These are phyloP conservation scores for Limosa lapponica DNA, from an alignment of 2,797 vertebrate species.

Conservation along the genomic window DNA sequence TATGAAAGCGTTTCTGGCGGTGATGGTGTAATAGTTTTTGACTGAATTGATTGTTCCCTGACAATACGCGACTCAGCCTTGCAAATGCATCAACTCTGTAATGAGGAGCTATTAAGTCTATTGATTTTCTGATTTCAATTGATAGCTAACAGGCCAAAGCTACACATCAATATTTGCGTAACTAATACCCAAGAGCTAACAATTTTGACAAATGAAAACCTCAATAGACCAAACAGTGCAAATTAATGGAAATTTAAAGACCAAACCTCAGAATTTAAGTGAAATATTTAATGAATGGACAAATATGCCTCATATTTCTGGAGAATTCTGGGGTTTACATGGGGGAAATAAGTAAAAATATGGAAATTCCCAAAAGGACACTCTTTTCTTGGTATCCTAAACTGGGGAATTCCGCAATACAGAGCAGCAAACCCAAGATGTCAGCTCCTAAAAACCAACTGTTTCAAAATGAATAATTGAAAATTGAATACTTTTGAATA, in stretches of 20 bases:
- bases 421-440: neutral
- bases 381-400: neutral
- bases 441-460: neutral
- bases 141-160: constrained; percentile 92
- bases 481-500: neutral
- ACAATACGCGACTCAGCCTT: constrained; percentile 83
- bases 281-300: constrained; percentile 52
- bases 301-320: neutral
- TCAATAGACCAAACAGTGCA: constrained; percentile 76
- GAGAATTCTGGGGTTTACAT: neutral
- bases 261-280: constrained; percentile 60
- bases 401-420: neutral
- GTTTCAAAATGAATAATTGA: neutral
- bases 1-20: constrained; percentile 76
- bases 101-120: constrained; percentile 95
- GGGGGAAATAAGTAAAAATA: neutral
- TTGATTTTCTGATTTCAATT: constrained; percentile 97
- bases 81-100: constrained; percentile 91
- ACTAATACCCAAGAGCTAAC: constrained; percentile 86
- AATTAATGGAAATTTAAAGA: constrained; percentile 78
- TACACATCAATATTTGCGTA: constrained; percentile 92
- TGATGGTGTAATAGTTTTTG: constrained; percentile 87
- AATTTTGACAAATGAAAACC: constrained; percentile 86
- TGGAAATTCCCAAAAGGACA: neutral
- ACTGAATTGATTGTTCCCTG: constrained; percentile 86